These are phyloP conservation scores for Anguilla obscura DNA, from an alignment of 2,797 vertebrate genomes.

Conservation along the genomic window DNA sequence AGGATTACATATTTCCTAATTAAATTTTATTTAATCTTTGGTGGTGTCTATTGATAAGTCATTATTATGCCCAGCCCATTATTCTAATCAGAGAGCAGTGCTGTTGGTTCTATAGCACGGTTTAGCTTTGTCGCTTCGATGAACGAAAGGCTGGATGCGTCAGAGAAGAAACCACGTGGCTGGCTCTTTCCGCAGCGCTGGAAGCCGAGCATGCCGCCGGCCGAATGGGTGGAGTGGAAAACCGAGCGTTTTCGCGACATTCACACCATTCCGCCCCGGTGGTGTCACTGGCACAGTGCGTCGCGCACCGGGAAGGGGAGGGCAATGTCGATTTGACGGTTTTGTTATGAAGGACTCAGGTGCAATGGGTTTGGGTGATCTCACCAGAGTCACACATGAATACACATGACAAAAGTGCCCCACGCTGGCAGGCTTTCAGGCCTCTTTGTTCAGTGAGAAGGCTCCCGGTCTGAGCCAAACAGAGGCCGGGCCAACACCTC, in stretches of 20 bases:
- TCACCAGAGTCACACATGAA: conserved; percentile 62
- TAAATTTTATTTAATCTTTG: neutral
- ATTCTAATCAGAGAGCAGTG: neutral
- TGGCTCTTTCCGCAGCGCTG: neutral
- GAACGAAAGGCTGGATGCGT: neutral
- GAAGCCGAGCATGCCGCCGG: neutral
- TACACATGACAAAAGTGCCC: conserved; percentile 59
- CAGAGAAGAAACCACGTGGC: neutral
- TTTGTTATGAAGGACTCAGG: conserved; percentile 60
- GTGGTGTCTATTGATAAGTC: neutral
- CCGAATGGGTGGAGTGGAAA: neutral
- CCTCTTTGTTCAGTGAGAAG: conserved; percentile 31
- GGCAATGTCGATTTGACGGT: conserved; percentile 15
- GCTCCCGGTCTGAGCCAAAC: conserved; percentile 31
- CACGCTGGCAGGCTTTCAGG: conserved; percentile 43
- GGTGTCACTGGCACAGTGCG: neutral
- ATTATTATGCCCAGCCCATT: neutral
- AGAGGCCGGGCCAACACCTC: conserved; percentile 53
- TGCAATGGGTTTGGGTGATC: conserved; percentile 52
- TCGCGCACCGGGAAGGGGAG: neutral
- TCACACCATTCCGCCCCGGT: neutral
- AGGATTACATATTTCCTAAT: neutral
- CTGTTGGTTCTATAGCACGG: neutral
- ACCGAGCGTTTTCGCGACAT: neutral
- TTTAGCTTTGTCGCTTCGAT: neutral